Evolutionary conservation across 2,797 vertebrate species (phyloP), one percentile per base, ranked within the genome.

Genomic region (Leptodactylus fallax): DNA sequence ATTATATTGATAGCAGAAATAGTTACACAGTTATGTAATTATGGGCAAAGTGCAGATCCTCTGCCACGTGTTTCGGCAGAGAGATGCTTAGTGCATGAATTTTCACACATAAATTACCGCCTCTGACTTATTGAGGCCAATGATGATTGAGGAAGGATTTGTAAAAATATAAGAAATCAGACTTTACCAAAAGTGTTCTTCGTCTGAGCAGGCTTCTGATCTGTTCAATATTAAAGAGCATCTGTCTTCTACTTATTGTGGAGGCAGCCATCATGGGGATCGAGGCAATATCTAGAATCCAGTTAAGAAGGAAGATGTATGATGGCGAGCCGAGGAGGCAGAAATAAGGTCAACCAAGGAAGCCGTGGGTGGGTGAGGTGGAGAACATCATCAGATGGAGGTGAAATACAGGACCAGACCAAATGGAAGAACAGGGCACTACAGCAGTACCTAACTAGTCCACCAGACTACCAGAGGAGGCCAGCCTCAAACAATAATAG

Each of bases 71-170:
- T 76, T 36, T 77, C 81, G 58, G 23, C 11, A 9, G 61, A 83
- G 51, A 79, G 76, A 56, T 67, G 81, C 51, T 23, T 79, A 67
- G 72, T 49, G 13, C 80, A 65, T 71, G 60, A 69, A 58, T 87
- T 83, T 71, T 58, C 27, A 58, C 72, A 79, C 72, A 77, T 83
- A 83, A 79, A 87, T 87, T 69, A 83, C 81, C 19, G 49, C 71
- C 19, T 84, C 81, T 87, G 87, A 87, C 87, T 69, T 87, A 84
- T 87, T 84, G 60, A 84, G 87, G 87, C 87, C 81, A 87, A 79
- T 84, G 21, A 71, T 84, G 81, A 79, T 87, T 83, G 87, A 87
- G 36, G 69, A 60, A 45, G 74, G 87, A 77, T 83, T 76, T 87
- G 61, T 21, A 72, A 51, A 53, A 25, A 76, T n/a, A 5, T 65